Conservation (phyloP, 2,888 invertebrate species). For the Drosophila quinaria region DNA sequence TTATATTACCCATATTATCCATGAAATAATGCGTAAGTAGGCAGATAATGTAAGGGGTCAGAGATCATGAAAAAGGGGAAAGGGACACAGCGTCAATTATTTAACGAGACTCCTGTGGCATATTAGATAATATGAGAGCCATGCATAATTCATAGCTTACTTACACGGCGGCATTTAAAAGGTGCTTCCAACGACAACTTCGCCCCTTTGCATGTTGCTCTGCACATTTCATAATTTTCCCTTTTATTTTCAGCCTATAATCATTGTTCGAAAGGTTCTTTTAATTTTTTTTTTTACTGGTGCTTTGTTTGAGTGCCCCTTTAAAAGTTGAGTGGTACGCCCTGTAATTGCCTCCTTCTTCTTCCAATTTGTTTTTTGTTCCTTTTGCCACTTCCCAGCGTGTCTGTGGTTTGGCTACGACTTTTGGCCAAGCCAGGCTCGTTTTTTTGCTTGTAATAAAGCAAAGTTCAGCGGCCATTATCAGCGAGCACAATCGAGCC, state of each 20-base stretch:
- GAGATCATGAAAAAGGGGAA: background rate
- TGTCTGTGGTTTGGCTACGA: constrained; percentile 63
- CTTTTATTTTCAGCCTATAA: constrained; percentile 13
- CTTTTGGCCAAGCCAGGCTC: constrained; percentile 40
- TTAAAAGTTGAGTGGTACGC: constrained; percentile 64
- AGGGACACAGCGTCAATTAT: constrained; percentile 58
- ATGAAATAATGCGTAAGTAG: constrained; percentile 51
- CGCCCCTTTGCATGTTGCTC: constrained; percentile 34
- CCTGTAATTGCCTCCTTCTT: constrained; percentile 48
- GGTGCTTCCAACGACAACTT: constrained; percentile 2
- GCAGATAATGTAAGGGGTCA: background rate
- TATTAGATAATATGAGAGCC: constrained; percentile 69
- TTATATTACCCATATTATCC: constrained; percentile 63
- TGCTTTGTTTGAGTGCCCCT: constrained; percentile 69
- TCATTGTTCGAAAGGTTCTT: background rate
- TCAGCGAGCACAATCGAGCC: constrained; percentile 66
- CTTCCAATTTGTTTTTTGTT: constrained; percentile 21
- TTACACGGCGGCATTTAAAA: constrained; percentile 60
- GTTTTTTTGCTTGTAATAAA: constrained; percentile 64
- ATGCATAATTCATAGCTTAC: constrained; percentile 57
- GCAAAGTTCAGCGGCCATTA: constrained; percentile 73
- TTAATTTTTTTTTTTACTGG: constrained; percentile 24
- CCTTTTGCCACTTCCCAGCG: constrained; percentile 53
- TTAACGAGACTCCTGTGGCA: constrained; percentile 66
- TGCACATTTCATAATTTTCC: constrained; percentile 24